Conservation (phyloP, 1,140 invertebrate genomes). For the Drosophila insularis region DNA sequence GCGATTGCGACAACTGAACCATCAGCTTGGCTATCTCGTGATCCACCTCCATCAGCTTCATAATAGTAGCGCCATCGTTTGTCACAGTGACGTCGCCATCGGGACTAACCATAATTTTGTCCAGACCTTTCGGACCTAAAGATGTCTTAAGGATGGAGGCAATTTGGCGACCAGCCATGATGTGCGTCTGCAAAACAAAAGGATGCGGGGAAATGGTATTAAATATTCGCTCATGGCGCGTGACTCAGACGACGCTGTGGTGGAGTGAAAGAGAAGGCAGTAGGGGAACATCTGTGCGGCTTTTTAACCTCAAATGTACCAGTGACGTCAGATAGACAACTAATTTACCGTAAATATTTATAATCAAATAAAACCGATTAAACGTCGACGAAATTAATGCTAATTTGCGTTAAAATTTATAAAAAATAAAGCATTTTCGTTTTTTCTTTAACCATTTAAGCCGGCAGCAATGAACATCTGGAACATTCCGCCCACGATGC, state of each 20-base stretch:
- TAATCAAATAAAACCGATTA: neutral
- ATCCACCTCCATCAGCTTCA: slow-evolving; percentile 99
- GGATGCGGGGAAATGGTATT: neutral
- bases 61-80: slow-evolving; percentile 99
- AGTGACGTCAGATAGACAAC: slow-evolving; percentile 34
- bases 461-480: slow-evolving; percentile 68
- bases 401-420: neutral
- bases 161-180: slow-evolving; percentile 96
- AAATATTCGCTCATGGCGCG: slow-evolving; percentile 39
- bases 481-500: slow-evolving; percentile 62
- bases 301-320: slow-evolving; percentile 66
- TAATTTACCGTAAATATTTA: neutral
- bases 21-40: slow-evolving; percentile 99
- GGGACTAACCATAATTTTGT: slow-evolving; percentile 98
- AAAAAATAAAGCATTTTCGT: neutral
- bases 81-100: slow-evolving; percentile 99
- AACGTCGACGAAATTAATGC: neutral
- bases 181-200: slow-evolving; percentile 92
- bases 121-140: slow-evolving; percentile 97
- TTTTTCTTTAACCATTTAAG: neutral
- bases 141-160: slow-evolving; percentile 95
- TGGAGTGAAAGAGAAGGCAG: slow-evolving; percentile 21
- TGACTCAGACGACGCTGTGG: slow-evolving; percentile 58
- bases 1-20: slow-evolving; percentile 98
- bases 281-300: slow-evolving; percentile 56